Percentiles rank a stretch among this genome's conserved stretches.
Conservation (phyloP, 2,888 invertebrate species). For the Netelia fuscicornis region DNA sequence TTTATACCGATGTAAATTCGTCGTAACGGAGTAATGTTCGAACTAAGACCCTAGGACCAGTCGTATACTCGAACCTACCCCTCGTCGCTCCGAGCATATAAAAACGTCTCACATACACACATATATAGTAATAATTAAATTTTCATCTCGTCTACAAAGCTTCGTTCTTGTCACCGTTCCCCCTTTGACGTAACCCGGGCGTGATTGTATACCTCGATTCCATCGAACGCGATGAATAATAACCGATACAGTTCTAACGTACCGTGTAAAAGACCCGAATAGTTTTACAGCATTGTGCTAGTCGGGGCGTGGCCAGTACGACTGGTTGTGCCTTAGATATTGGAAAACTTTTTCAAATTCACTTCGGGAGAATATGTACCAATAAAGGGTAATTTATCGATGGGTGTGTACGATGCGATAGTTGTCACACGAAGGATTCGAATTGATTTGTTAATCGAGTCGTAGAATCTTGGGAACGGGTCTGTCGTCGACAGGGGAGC, state of each 20-base stretch:
- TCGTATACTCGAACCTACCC: constrained; percentile 1
- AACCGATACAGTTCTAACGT: constrained; percentile 48
- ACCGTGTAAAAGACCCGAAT: constrained; percentile 7
- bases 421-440: not conserved
- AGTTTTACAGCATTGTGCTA: constrained; percentile 4
- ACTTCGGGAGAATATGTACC: not conserved
- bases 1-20: constrained; percentile 44
- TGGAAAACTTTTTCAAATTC: constrained; percentile 6
- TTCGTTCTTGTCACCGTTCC: constrained; percentile 3
- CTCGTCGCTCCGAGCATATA: constrained; percentile 4
- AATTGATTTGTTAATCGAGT: constrained; percentile 5
- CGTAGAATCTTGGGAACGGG: not conserved
- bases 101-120: constrained; percentile 4
- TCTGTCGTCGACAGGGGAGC: not conserved
- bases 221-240: constrained; percentile 48
- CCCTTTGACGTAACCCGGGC: constrained; percentile 31
- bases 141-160: constrained; percentile 20
- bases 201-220: constrained; percentile 35
- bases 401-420: constrained; percentile 14
- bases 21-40: not conserved
- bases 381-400: constrained; percentile 41
- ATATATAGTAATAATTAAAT: constrained; percentile 42
- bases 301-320: constrained; percentile 27
- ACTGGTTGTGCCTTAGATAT: not conserved
- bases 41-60: not conserved